These are phyloP conservation scores for Atractosteus spatula DNA, from an alignment of 2,113 vertebrate species.

Conservation along the genomic window DNA sequence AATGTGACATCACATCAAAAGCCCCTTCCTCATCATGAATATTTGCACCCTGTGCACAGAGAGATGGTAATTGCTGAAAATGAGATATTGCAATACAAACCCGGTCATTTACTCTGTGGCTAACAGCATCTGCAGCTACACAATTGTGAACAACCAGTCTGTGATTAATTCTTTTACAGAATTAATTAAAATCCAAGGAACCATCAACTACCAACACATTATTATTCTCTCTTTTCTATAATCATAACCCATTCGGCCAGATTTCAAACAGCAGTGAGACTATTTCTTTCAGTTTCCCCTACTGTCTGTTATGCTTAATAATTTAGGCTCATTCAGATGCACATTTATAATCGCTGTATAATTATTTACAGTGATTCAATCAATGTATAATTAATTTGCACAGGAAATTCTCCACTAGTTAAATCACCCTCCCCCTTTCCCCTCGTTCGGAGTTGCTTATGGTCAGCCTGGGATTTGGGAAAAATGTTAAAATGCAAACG, in stretches of 20 bases:
- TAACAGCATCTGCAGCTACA: not conserved
- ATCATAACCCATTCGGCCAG: not conserved
- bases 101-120: not conserved
- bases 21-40: not conserved
- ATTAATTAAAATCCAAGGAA: not conserved
- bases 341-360: too few relatives aligned
- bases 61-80: conserved; percentile 7
- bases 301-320: conserved; percentile 60
- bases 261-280: conserved; percentile 16
- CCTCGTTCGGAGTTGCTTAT: too few relatives aligned
- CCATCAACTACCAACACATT: not conserved
- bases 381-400: too few relatives aligned
- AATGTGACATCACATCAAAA: not conserved
- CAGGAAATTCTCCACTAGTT: too few relatives aligned
- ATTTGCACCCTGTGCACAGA: not conserved
- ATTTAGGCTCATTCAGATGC: conserved; percentile 52
- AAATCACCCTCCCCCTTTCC: too few relatives aligned
- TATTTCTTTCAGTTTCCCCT: conserved; percentile 31
- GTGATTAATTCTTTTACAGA: conserved; percentile 5
- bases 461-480: too few relatives aligned
- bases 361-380: too few relatives aligned
- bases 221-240: not conserved
- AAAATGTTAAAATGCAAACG: too few relatives aligned
- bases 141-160: not conserved
- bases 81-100: not conserved